Evolutionary conservation across 1,140 invertebrate species (phyloP), one percentile per base, ranked within the genome.

Genomic region (Mylabris phalerata): DNA sequence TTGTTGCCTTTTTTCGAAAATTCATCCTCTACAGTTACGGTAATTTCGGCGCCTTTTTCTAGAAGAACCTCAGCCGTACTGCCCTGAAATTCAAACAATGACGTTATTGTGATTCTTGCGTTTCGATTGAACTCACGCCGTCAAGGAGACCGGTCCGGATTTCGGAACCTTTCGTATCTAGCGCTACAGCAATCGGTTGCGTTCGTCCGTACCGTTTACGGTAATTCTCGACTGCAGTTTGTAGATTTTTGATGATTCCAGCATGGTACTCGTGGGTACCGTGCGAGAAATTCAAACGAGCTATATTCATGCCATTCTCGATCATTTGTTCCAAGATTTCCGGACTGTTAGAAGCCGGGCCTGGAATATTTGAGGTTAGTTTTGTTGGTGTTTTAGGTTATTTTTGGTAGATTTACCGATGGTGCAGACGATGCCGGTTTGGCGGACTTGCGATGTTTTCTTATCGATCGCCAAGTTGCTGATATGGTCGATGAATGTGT

Each of bases 351-450:
- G 93, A 98, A 6, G 87, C 93, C 4, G 97, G 97, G 2, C 32
- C 32, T 32, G 32, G 32, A 32, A 5, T 32, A 32, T 5, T 3
- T 32, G 7, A 32, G 19, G 19, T 32, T 32, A 32, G 32, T 5
- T 32, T 19, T 19, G 19, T 19, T 19, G 19, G 19, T 19, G 19
- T 19, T 19, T 19, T 19, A 19, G 19, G 19, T 19, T 19, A 19
- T 19, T 5, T 32, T 32, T 32, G 32, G 4, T 32, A 32, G 7
- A 19, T 19, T 32, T 32, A 90, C 91, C 96, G 73, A 99, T 98
- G 9, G 97, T 99, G 76, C 97, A 99, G 71, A 99, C 95, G 66
- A 99, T 98, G 40, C 95, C 95, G 3, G 95, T 95, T 19, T 96
- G 84, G 59, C 98, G 82, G 2, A 90, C 82, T 71, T 84, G 87